Base-by-base conservation (phyloP, 1,140 invertebrate species). In the Papilio xuthus region DNA sequence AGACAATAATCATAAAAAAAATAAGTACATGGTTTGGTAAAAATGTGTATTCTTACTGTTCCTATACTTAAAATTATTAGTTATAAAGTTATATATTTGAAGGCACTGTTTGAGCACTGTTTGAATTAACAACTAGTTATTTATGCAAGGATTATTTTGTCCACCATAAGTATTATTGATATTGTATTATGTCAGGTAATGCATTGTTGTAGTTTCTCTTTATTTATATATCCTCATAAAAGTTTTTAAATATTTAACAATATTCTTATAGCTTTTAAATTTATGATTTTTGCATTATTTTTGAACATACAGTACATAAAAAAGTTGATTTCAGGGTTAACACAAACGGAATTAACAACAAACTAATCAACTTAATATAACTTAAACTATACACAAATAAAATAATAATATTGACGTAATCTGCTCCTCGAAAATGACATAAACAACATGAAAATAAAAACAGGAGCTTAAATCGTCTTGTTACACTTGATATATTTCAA, bases 21-120 rank as follows among this genome's bases (percentile, higher is more conserved):
- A 67, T 67, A 67, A 67, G 60, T 67, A 67, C 60, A 67, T 67
- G 23, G 56, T 26, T 60, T 26, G 23, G 23, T 67, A 32, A 67
- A 67, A 67, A 67, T 67, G 4, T 20, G 37, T 37, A 70, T 41
- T 41, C 69, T 42, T 70, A 70, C 42, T 73, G 42, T 47, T 44
- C 26, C 26, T 67, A 67, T 32, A 67, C 60, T 28, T 42, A 70
- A 42, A 70, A 70, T 20, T 41, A 37, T 42, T 41, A 70, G 44
- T 73, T 41, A 20, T 23, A 47, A 72, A 44, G 71, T 73, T 73
- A n/a, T 47, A 72, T 72, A 72, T 73, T 26, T 44, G 42, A 73
- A 73, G 71, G 71, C 71, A 73, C 71, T 73, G 42, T 73, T 73
- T 73, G 71, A 73, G 23, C 71, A 73, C 71, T 73, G 41, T 50